Evolutionary conservation across 2,888 invertebrate species (phyloP).

Genomic region (Philhelius pedissequus): DNA sequence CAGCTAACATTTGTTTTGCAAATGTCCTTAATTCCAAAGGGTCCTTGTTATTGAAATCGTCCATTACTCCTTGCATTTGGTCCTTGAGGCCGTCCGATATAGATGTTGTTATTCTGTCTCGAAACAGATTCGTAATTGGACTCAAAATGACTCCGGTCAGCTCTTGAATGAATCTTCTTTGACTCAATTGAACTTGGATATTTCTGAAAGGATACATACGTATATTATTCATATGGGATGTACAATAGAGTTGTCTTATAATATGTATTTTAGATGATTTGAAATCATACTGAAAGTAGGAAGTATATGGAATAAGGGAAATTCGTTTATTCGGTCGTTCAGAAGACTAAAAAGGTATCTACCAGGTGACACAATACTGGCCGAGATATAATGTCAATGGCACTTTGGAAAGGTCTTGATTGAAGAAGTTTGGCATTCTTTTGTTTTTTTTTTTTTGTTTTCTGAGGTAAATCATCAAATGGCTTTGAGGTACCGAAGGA

Average conservation of each 20-base stretch:
- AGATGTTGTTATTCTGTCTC: slow-evolving; percentile 76
- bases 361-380: slow-evolving; percentile 23
- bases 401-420: neutral
- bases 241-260: neutral
- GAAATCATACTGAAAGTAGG: neutral
- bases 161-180: slow-evolving; percentile 74
- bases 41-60: slow-evolving; percentile 77
- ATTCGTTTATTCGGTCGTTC: slow-evolving; percentile 21
- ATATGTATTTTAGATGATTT: slow-evolving; percentile 3
- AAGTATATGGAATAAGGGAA: slow-evolving; percentile 19
- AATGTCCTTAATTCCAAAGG: slow-evolving; percentile 75
- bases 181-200: slow-evolving; percentile 76
- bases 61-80: slow-evolving; percentile 76
- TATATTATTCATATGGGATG: neutral
- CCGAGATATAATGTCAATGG: neutral
- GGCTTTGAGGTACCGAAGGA: neutral
- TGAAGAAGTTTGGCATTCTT: too few relatives aligned
- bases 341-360: slow-evolving; percentile 8
- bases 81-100: slow-evolving; percentile 77
- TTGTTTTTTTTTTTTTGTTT: too few relatives aligned
- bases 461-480: slow-evolving; percentile 22
- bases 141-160: slow-evolving; percentile 76
- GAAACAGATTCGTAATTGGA: slow-evolving; percentile 77
- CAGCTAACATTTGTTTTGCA: slow-evolving; percentile 74
- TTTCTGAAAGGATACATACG: slow-evolving; percentile 71